phyloP scores from a whole-genome alignment of 2,797 vertebrate species.

The Crax fasciolata region DNA sequence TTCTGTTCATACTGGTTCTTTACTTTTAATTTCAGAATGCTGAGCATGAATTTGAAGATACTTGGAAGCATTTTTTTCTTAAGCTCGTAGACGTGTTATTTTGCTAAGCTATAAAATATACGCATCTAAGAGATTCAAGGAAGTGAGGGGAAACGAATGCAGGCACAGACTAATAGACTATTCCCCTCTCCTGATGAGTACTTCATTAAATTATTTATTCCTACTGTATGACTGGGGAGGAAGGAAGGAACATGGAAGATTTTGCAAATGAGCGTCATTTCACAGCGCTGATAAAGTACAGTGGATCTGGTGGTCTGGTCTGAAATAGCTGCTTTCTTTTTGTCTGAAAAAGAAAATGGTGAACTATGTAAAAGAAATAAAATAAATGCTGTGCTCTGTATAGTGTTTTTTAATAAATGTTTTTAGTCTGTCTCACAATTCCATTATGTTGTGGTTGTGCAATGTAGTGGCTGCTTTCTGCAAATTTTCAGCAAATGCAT shows the following conservation, averaged over 20 bases:
- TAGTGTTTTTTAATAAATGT: background rate
- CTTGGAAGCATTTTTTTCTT: background rate
- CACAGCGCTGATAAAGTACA: conserved; percentile 12
- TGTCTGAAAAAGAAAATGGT: background rate
- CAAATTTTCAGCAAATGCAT: background rate
- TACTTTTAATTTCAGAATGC: background rate
- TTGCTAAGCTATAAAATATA: background rate
- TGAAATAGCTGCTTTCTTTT: conserved; percentile 14
- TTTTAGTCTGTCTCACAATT: background rate
- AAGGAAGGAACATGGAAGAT: conserved; percentile 34
- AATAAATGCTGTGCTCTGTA: background rate
- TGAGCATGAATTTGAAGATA: background rate
- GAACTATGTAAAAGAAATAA: background rate
- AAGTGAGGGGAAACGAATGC: conserved; percentile 15
- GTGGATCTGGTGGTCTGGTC: conserved; percentile 6
- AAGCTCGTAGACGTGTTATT: background rate
- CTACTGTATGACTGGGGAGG: conserved; percentile 41
- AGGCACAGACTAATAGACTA: conserved; percentile 68
- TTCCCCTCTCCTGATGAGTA: conserved; percentile 58
- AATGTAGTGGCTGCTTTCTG: background rate
- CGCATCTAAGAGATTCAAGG: background rate
- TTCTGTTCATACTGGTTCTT: background rate
- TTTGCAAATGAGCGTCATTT: conserved; percentile 39
- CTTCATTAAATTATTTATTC: conserved; percentile 76
- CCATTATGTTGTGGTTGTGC: background rate